These are phyloP conservation scores for Agrochola circellaris DNA, from an alignment of 2,888 invertebrate species.

Conservation along the genomic window DNA sequence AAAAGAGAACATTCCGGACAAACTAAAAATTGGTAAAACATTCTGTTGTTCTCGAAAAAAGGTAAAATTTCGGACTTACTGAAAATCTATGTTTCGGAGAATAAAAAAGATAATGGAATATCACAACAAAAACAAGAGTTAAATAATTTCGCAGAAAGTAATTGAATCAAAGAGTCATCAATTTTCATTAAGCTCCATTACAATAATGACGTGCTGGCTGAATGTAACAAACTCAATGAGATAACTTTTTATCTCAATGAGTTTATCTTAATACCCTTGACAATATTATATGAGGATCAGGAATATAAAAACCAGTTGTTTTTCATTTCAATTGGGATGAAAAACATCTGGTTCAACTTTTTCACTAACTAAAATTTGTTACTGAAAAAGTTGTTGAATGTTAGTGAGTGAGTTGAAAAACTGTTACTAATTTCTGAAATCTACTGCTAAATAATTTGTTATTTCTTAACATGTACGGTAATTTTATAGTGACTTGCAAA, in stretches of 20 bases:
- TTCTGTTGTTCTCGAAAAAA: neutral
- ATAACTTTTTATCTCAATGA: constrained; percentile 39
- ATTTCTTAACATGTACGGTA: neutral
- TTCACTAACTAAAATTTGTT: neutral
- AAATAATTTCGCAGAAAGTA: constrained; percentile 26
- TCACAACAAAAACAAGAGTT: constrained; percentile 18
- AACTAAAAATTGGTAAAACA: neutral
- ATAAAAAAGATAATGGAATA: neutral
- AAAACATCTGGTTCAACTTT: neutral
- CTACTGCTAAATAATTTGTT: neutral
- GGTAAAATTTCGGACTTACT: neutral
- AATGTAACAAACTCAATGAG: constrained; percentile 36
- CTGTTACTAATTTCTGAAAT: neutral
- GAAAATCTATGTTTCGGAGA: neutral
- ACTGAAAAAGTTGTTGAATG: neutral
- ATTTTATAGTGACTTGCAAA: neutral
- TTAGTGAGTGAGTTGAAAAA: neutral
- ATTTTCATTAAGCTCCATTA: constrained; percentile 60
- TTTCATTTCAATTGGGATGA: neutral
- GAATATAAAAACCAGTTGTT: neutral
- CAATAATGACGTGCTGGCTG: constrained; percentile 40
- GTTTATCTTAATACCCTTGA: constrained; percentile 29
- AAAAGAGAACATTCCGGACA: neutral
- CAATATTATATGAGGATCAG: constrained; percentile 6
- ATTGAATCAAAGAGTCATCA: constrained; percentile 53